phyloP scores from a whole-genome alignment of 2,888 invertebrate genomes.

The Lasioglossum leucozonium region DNA sequence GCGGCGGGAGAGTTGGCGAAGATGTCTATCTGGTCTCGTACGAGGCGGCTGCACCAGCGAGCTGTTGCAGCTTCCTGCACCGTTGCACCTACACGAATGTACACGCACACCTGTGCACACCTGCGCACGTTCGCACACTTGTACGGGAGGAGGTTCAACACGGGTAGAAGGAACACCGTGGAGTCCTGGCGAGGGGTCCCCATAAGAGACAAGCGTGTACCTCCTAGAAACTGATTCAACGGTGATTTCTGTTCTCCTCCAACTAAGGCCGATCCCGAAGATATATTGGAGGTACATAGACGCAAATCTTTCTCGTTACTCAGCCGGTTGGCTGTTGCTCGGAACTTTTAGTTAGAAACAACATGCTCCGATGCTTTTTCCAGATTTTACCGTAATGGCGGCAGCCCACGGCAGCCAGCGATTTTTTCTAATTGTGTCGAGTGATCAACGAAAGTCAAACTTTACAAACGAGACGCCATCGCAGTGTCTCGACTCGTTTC shows the following conservation, averaged over 20 bases:
- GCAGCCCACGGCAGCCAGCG: neutral
- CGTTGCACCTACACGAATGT: conserved; percentile 63
- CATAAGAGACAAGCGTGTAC: conserved; percentile 64
- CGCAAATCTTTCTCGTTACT: conserved; percentile 64
- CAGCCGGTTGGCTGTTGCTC: conserved; percentile 1
- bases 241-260: conserved; percentile 64
- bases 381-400: neutral
- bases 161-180: conserved; percentile 47
- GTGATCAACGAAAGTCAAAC: neutral
- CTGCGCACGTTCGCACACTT: conserved; percentile 11
- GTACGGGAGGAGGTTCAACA: conserved; percentile 25
- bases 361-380: conserved; percentile 7
- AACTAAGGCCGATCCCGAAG: conserved; percentile 53
- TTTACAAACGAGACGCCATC: neutral
- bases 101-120: conserved; percentile 22
- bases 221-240: conserved; percentile 71
- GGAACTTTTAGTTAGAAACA: conserved; percentile 11
- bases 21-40: conserved; percentile 79
- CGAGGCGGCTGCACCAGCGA: conserved; percentile 68
- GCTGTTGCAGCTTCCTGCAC: conserved; percentile 72
- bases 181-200: conserved; percentile 49
- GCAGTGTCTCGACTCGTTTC: neutral
- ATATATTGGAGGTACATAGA: conserved; percentile 57
- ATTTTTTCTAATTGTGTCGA: neutral
- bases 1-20: conserved; percentile 75